phyloP scores from a whole-genome alignment of 2,113 vertebrate genomes.

The Pseudorasbora parva region DNA sequence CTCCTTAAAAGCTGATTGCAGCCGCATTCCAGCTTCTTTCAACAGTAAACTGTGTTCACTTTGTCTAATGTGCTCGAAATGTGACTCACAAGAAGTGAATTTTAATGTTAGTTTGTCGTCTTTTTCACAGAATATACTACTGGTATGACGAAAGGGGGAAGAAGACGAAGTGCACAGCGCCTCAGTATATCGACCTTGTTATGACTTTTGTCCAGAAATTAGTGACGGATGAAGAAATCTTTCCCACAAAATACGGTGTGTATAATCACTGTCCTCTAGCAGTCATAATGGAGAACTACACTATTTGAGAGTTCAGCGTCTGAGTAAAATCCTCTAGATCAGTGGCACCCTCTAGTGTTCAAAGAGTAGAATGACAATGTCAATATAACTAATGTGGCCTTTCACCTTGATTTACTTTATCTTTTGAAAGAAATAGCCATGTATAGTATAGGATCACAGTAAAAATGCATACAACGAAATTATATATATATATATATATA shows the following conservation, averaged over 20 bases:
- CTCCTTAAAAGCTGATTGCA: not conserved
- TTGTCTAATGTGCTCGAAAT: not conserved
- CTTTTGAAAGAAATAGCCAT: too few relatives aligned
- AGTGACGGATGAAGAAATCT: constrained; percentile 97
- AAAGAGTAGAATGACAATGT: not conserved
- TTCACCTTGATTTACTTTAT: not conserved
- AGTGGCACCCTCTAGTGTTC: not conserved
- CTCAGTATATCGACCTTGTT: constrained; percentile 97
- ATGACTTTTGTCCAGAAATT: constrained; percentile 98
- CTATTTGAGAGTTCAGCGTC: not conserved
- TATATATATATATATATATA: too few relatives aligned
- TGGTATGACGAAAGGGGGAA: constrained; percentile 98
- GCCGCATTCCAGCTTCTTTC: not conserved
- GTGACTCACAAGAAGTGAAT: not conserved
- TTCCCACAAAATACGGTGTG: constrained; percentile 97
- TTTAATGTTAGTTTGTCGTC: not conserved
- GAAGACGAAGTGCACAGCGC: constrained; percentile 98
- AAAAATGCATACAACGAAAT: too few relatives aligned
- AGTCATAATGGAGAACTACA: not conserved
- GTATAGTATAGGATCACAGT: too few relatives aligned
- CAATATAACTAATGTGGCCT: too few relatives aligned
- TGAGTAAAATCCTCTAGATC: not conserved
- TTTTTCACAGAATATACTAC: constrained; percentile 90
- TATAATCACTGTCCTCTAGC: constrained; percentile 22
- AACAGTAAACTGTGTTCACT: not conserved